A percentile compares a stretch with the other conserved stretches of the same genome.
These are phyloP conservation scores for Tenthredo distinguenda DNA, from an alignment of 2,888 invertebrate species.

Conservation along the genomic window DNA sequence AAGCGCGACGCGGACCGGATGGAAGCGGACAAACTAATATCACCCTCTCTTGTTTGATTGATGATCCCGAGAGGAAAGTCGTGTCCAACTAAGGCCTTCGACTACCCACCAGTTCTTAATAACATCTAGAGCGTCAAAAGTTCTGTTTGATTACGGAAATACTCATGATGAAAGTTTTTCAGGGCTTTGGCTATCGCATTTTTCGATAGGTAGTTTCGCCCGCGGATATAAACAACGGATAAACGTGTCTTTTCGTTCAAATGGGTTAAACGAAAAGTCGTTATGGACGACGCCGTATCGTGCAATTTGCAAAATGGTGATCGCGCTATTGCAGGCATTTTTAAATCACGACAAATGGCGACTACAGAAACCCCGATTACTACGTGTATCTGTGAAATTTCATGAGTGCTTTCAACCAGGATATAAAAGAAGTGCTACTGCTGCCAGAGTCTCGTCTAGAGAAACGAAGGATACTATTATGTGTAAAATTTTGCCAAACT, in stretches of 20 bases:
- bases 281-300: conserved; percentile 55
- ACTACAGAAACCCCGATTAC: background rate
- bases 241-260: conserved; percentile 29
- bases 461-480: conserved; percentile 32
- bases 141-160: background rate
- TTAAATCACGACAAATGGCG: conserved; percentile 40
- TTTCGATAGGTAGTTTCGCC: background rate
- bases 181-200: background rate
- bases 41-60: conserved; percentile 42
- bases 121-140: background rate
- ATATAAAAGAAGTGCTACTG: conserved; percentile 23
- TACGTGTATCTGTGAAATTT: conserved; percentile 11
- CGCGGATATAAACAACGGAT: background rate
- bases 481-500: background rate
- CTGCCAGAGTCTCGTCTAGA: conserved; percentile 15
- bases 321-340: conserved; percentile 24
- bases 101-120: background rate
- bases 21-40: conserved; percentile 35
- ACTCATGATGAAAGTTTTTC: conserved; percentile 11
- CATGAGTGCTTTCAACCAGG: conserved; percentile 8
- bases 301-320: conserved; percentile 55
- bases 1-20: conserved; percentile 26
- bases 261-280: conserved; percentile 56
- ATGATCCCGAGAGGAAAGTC: conserved; percentile 42
- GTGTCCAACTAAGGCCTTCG: conserved; percentile 19